Evolutionary conservation across 2,888 invertebrate genomes (phyloP).

Genomic region (Muschampia plurimacula): DNA sequence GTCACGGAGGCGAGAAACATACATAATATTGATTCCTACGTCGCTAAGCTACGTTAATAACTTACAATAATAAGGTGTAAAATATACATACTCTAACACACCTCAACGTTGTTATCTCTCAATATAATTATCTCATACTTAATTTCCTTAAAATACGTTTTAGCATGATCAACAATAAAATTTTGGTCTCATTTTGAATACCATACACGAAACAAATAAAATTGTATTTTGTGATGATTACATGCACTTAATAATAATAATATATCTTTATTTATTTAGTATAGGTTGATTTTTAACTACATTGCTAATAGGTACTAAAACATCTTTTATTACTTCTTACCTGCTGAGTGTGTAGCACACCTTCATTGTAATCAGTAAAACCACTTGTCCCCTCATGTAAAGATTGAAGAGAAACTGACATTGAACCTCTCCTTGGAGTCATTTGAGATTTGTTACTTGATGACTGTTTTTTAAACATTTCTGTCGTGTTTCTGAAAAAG

Average conservation of each 20-base stretch:
- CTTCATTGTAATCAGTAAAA: conserved; percentile 30
- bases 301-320: background rate
- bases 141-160: too few relatives aligned
- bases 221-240: too few relatives aligned
- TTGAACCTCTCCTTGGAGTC: conserved; percentile 63
- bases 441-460: conserved; percentile 53
- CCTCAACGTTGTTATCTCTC: too few relatives aligned
- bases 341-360: conserved; percentile 33
- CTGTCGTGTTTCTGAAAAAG: conserved; percentile 76
- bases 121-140: too few relatives aligned
- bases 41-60: background rate
- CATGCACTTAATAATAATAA: too few relatives aligned
- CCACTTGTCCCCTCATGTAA: conserved; percentile 57
- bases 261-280: too few relatives aligned
- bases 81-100: background rate
- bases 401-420: conserved; percentile 74
- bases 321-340: conserved; percentile 25
- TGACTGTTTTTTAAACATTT: conserved; percentile 73
- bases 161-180: too few relatives aligned
- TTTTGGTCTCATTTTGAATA: too few relatives aligned
- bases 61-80: background rate
- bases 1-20: background rate
- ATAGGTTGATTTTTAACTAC: too few relatives aligned
- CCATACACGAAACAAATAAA: too few relatives aligned
- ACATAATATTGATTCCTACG: background rate